Conservation (phyloP, 2,797 vertebrate genomes). For the Pangasius sanitwongsei region DNA sequence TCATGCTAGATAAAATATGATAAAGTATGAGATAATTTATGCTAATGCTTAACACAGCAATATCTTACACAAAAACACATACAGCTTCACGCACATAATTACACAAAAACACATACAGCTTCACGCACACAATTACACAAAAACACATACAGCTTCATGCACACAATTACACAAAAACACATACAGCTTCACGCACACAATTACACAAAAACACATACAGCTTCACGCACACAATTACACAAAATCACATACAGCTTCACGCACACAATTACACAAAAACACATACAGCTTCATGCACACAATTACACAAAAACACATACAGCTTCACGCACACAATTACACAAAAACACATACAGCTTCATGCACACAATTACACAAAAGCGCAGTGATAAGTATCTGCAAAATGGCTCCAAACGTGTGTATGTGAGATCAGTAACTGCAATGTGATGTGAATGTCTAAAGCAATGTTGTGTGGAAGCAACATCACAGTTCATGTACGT, state of each 20-base stretch:
- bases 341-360: neutral
- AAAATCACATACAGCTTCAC: too few relatives aligned
- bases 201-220: neutral
- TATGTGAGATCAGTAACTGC: conserved; percentile 15
- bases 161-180: neutral
- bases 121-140: too few relatives aligned
- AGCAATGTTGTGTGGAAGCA: conserved; percentile 18
- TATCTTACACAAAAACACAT: neutral
- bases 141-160: too few relatives aligned
- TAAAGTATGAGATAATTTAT: conserved; percentile 49
- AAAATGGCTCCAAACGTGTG: conserved; percentile 36
- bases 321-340: neutral
- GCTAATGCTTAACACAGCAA: conserved; percentile 38
- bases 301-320: too few relatives aligned
- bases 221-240: too few relatives aligned
- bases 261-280: neutral
- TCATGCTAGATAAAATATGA: conserved; percentile 52
- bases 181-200: neutral
- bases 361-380: neutral
- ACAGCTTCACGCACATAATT: too few relatives aligned
- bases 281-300: too few relatives aligned
- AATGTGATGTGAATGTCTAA: neutral
- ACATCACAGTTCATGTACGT: conserved; percentile 35
- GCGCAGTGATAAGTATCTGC: neutral
- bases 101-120: too few relatives aligned